Evolutionary conservation across 2,888 invertebrate species (phyloP).

Genomic region (Pasiphila rectangulata): DNA sequence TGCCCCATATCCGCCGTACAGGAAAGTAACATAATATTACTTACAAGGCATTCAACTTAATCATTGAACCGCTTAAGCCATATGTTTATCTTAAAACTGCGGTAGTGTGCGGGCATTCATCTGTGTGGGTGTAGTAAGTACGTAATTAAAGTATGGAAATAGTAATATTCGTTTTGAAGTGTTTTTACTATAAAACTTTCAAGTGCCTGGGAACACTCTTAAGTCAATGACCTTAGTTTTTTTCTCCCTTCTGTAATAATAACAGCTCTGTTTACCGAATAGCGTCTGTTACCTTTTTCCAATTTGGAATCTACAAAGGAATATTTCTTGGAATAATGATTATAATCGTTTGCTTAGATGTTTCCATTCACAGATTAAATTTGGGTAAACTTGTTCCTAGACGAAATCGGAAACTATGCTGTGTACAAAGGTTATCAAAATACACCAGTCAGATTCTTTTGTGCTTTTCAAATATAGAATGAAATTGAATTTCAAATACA

Average conservation of each 20-base stretch:
- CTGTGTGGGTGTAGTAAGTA: conserved; percentile 63
- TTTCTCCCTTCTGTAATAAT: conserved; percentile 64
- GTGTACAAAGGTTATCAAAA: conserved; percentile 3
- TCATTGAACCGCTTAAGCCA: conserved; percentile 58
- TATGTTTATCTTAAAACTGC: conserved; percentile 70
- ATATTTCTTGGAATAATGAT: conserved; percentile 44
- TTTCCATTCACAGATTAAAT: conserved; percentile 6
- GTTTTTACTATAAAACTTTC: conserved; percentile 78
- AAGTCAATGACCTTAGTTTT: conserved; percentile 65
- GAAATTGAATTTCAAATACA: conserved; percentile 23
- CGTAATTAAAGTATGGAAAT: conserved; percentile 79
- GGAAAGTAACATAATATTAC: conserved; percentile 62
- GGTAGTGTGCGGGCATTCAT: conserved; percentile 44
- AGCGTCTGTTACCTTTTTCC: conserved; percentile 59
- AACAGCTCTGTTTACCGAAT: conserved; percentile 66
- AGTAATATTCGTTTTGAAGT: conserved; percentile 79
- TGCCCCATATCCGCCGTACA: conserved; percentile 29
- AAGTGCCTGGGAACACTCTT: conserved; percentile 73
- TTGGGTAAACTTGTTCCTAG: not conserved
- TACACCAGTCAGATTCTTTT: conserved; percentile 16
- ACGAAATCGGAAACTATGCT: conserved; percentile 1
- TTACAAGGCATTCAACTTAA: conserved; percentile 42
- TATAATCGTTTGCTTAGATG: conserved; percentile 20
- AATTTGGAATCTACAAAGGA: conserved; percentile 41
- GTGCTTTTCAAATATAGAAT: conserved; percentile 12